These are phyloP conservation scores for Emys orbicularis DNA, from an alignment of 2,797 vertebrate species.

Conservation along the genomic window DNA sequence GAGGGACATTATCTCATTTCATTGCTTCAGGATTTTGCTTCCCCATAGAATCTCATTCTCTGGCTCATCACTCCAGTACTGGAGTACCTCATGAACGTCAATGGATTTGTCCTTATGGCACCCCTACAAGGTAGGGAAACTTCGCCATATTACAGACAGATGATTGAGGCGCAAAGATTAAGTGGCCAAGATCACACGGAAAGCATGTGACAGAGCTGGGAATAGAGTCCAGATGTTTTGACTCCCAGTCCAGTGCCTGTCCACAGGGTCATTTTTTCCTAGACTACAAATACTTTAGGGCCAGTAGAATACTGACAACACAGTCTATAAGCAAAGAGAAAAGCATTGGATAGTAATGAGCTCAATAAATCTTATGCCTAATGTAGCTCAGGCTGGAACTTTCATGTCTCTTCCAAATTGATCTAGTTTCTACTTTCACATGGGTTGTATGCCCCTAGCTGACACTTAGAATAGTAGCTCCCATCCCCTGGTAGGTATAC, in stretches of 20 bases:
- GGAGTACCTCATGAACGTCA: background rate
- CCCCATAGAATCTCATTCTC: background rate
- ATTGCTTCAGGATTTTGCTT: background rate
- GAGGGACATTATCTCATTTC: background rate
- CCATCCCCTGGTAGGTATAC: rapidly evolving
- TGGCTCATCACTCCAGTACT: background rate
- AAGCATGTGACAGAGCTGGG: background rate
- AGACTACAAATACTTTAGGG: background rate
- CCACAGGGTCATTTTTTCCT: background rate
- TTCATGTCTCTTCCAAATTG: background rate
- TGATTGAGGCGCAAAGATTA: background rate
- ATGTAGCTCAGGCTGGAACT: background rate
- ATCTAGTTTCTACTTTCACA: background rate
- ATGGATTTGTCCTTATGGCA: background rate
- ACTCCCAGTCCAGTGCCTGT: rapidly evolving
- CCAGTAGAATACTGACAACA: background rate
- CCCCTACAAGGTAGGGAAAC: background rate
- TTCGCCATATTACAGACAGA: background rate
- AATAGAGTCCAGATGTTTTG: background rate
- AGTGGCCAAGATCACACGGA: background rate
- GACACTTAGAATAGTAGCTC: background rate
- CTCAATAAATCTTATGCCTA: background rate
- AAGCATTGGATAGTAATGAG: background rate
- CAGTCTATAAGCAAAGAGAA: background rate
- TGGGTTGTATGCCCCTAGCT: background rate